Conservation (phyloP, 92 coral and sea anemone genomes). For the Zoanthus sansibaricus region DNA sequence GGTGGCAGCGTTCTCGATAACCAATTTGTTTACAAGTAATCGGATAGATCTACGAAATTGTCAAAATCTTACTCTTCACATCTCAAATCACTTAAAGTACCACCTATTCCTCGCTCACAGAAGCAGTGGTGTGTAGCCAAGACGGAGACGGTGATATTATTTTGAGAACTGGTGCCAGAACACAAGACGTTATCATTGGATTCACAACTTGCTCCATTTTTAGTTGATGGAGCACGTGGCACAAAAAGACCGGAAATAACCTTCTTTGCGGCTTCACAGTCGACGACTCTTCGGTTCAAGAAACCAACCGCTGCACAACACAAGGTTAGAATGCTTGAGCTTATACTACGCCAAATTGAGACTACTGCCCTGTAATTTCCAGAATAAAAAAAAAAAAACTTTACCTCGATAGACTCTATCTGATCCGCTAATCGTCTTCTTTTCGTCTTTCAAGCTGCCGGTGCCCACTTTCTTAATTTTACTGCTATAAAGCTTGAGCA, state of each 20-base stretch:
- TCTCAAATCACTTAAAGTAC: no score
- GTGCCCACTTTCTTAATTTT: no score
- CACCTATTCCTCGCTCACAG: background rate
- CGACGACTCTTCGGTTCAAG: no score
- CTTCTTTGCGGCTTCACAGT: background rate
- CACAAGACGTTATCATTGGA: background rate
- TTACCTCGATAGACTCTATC: no score
- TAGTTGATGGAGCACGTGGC: background rate
- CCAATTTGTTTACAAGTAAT: no score
- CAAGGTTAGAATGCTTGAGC: background rate
- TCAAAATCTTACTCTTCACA: no score
- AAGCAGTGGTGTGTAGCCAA: background rate
- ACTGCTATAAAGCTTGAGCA: no score
- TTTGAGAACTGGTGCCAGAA: background rate
- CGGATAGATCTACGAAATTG: no score
- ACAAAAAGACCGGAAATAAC: background rate
- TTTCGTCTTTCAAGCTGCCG: no score
- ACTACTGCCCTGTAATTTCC: background rate
- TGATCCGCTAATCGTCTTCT: no score
- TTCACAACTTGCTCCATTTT: background rate
- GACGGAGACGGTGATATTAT: background rate
- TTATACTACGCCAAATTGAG: background rate
- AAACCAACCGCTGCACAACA: background rate
- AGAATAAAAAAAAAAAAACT: no score
- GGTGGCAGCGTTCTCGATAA: no score